Conservation (phyloP, 2,888 invertebrate species). For the Mongoloraphidia duomilia region DNA sequence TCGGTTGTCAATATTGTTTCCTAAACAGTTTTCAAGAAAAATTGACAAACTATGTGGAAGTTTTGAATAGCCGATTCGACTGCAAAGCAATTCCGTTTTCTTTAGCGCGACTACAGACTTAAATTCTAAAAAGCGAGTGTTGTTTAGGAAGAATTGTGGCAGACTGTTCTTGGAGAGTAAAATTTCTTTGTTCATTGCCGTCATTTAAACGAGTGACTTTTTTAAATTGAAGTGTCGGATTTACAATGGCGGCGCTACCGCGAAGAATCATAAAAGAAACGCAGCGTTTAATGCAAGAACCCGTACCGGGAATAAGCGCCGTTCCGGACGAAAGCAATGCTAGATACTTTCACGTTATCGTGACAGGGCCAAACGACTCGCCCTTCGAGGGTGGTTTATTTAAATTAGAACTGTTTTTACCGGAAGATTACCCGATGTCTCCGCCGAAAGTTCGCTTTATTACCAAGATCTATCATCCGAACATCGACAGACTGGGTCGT, state of each 20-base stretch:
- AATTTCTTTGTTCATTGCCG: not conserved
- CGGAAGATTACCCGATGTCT: conserved; percentile 99
- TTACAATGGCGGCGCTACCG: conserved; percentile 35
- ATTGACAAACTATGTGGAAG: no score
- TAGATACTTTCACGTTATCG: conserved; percentile 95
- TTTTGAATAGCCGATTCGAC: no score
- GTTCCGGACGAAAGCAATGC: conserved; percentile 92
- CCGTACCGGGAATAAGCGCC: conserved; percentile 95
- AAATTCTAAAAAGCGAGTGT: no score
- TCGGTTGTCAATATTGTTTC: no score
- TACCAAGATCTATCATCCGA: conserved; percentile 99
- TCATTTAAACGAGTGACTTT: not conserved
- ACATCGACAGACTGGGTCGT: conserved; percentile 97
- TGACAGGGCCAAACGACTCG: conserved; percentile 85
- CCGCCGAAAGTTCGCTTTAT: conserved; percentile 99
- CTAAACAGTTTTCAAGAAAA: no score
- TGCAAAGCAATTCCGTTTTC: no score
- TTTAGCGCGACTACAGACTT: no score
- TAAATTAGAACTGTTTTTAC: conserved; percentile 95
- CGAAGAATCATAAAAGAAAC: conserved; percentile 93
- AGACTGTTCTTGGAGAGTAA: not conserved
- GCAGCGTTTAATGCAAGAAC: conserved; percentile 91
- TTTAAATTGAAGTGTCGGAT: not conserved
- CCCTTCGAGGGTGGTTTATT: conserved; percentile 98
- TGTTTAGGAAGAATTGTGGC: not conserved